Conservation (phyloP, 2,113 vertebrate genomes). For the Trichechus manatus region DNA sequence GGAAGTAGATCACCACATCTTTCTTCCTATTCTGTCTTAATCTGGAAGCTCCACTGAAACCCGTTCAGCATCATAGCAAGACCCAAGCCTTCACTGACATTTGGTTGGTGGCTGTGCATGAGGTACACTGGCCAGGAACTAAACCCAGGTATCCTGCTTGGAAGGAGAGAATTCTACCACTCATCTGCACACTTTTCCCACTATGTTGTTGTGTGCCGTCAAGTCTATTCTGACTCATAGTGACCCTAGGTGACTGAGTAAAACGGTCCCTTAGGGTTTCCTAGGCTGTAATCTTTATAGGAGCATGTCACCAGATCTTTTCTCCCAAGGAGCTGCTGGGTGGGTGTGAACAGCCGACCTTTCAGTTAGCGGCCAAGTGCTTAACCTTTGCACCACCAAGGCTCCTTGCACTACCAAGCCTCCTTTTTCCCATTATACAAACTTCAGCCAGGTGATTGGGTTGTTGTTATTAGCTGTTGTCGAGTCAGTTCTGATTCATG, state of each 20-base stretch:
- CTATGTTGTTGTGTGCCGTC: not conserved
- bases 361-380: not conserved
- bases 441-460: not conserved
- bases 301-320: not conserved
- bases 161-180: not conserved
- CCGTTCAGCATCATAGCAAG: too few species aligned
- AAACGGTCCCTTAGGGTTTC: not conserved
- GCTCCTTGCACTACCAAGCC: not conserved
- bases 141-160: too few species aligned
- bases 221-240: not conserved
- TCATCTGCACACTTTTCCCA: not conserved
- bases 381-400: not conserved
- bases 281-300: not conserved
- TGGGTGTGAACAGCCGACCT: not conserved
- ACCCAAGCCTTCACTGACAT: too few species aligned
- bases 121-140: too few species aligned
- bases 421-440: not conserved
- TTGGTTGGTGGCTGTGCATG: too few species aligned
- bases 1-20: not conserved
- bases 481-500: not conserved
- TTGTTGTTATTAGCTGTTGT: not conserved
- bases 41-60: not conserved
- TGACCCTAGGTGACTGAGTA: not conserved
- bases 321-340: not conserved
- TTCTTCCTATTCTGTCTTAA: not conserved